Percentiles rank a stretch among this genome's conserved stretches.
Conservation (phyloP, 2,113 vertebrate species). For the Hymenochirus boettgeri region DNA sequence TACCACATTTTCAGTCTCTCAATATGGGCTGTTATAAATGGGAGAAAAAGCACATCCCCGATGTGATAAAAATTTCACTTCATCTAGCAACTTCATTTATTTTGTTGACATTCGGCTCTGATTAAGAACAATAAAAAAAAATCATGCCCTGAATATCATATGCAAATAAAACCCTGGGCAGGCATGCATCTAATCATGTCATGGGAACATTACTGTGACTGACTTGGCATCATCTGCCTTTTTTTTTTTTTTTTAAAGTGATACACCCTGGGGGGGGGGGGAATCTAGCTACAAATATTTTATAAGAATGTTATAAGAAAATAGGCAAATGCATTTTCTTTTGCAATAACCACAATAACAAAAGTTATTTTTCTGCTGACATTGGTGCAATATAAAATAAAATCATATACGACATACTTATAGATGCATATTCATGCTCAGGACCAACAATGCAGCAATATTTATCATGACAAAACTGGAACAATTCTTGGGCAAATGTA, state of each 20-base stretch:
- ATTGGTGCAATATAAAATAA: too few relatives aligned
- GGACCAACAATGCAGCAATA: too few relatives aligned
- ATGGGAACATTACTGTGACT: constrained; percentile 86
- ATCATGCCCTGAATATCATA: constrained; percentile 96
- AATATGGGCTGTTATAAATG: constrained; percentile 99
- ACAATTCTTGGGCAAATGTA: too few relatives aligned
- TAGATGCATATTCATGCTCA: too few relatives aligned
- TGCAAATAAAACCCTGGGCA: constrained; percentile 96
- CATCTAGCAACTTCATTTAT: constrained; percentile 98
- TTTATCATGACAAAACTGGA: too few relatives aligned
- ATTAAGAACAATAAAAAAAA: constrained; percentile 99
- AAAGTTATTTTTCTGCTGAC: too few relatives aligned
- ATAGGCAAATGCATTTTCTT: too few relatives aligned
- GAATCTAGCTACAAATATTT: too few relatives aligned
- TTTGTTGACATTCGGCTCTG: constrained; percentile 99
- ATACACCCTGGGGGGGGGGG: too few relatives aligned
- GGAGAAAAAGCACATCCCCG: constrained; percentile 90
- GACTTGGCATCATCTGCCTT: constrained; percentile 75
- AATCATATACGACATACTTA: too few relatives aligned
- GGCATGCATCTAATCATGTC: constrained; percentile 96
- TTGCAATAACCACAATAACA: too few relatives aligned
- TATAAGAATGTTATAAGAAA: too few relatives aligned
- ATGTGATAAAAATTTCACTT: constrained; percentile 99
- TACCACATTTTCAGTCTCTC: constrained; percentile 95
- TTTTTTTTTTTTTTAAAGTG: constrained; percentile 65